Evolutionary conservation across 2,113 vertebrate genomes (phyloP), one percentile per base, ranked within the genome.

Genomic region (Astur gentilis): DNA sequence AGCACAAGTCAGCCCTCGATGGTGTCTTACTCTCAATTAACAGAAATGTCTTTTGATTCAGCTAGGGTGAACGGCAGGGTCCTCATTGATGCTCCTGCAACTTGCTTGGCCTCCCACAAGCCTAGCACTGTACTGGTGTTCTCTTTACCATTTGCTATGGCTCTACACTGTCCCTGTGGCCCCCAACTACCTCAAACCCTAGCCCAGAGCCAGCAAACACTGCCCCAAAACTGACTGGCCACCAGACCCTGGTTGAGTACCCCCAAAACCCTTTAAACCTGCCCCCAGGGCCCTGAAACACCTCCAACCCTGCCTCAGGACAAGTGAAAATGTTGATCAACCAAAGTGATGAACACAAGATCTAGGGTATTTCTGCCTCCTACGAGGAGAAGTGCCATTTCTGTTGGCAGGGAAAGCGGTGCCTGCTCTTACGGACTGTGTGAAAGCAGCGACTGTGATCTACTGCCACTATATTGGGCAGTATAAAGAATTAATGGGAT

Each of bases 141-240:
- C 26, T 45, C 40, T 32, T 49, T 58, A 29, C 54, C 15, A 2
- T 31, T 57, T 57, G 50, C 27, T 32, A 5, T 38, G 34, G 34
- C 21, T 38, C 34, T 27, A 3, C 10, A 4, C 3, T 13, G 10
- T 38, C 42, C 22, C 20, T 0, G 3, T 13, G 15, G 13, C 27
- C 27, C 22, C 13, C 26, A 26, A 21, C 25, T n/a, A 52, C 17
- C 29, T 25, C 23, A 54, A 25, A 36, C 32, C 32, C 21, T 62
- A 21, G n/a, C 29, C n/a, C 27, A 32, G n/a, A 40, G 45, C 36
- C 38, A 38, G 21, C 45, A 40, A 62, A 26, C 9, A 5, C 47
- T 38, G 27, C n/a, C n/a, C 58, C 12, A 32, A 49, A 62, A 61
- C n/a, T 36, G 32, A 31, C 34, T 4, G 2, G 45, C 47, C 4